Evolutionary conservation across 2,888 invertebrate species (phyloP).

Genomic region (Globia sparganii): DNA sequence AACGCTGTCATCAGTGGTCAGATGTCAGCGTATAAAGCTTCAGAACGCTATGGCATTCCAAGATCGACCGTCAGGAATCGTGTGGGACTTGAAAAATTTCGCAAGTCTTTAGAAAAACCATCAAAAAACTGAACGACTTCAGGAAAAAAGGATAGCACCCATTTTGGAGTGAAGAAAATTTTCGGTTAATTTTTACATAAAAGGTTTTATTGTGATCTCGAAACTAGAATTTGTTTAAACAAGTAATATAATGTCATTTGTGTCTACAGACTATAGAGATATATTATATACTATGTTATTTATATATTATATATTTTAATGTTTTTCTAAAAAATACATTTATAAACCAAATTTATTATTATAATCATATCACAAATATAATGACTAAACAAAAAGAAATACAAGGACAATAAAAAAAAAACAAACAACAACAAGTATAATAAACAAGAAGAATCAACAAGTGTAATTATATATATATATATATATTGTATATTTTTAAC

Average conservation of each 20-base stretch:
- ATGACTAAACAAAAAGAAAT: too few relatives aligned
- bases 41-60: conserved; percentile 9
- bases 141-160: background rate
- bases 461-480: too few relatives aligned
- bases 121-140: background rate
- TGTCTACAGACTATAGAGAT: background rate
- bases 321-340: too few relatives aligned
- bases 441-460: too few relatives aligned
- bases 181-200: background rate
- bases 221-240: background rate
- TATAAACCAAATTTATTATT: too few relatives aligned
- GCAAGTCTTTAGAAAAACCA: background rate
- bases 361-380: too few relatives aligned
- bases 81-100: background rate
- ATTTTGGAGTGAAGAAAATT: background rate
- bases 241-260: background rate
- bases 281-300: too few relatives aligned
- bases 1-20: conserved; percentile 11
- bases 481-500: background rate
- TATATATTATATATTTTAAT: too few relatives aligned
- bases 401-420: too few relatives aligned
- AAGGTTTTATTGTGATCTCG: background rate
- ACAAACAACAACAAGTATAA: too few relatives aligned
- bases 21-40: conserved; percentile 12
- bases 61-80: conserved; percentile 11